Evolutionary conservation across 2,113 vertebrate species (phyloP), one percentile per base, ranked within the genome.

Genomic region (Etheostoma cragini): DNA sequence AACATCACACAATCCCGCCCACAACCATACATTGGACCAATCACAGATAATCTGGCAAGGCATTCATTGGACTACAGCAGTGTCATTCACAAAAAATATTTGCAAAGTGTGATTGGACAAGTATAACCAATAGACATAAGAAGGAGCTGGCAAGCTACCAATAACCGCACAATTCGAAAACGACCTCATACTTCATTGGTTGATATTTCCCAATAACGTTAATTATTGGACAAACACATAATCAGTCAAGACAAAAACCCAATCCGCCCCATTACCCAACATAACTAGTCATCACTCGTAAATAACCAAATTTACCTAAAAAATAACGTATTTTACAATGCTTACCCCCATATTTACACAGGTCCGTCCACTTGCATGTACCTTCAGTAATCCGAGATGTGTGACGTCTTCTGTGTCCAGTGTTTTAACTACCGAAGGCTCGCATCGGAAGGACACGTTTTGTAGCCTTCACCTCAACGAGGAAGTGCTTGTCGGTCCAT

Each of bases 1-100:
- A 95, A 93, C 90, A 93, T 87, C 67, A 69, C 63, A 0, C 69
- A 0, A 21, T 21, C 81, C 90, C 82, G 87, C 95, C 92, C 88
- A 89, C 54, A 71, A 62, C 45, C 0, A 11, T 4, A 16, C 16
- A 52, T 21, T 7, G 16, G 45, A 35, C 94, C 85, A 94, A 93
- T 93, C 80, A 72, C 42, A 24, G 35, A 10, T 2, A 56, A 3
- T 13, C 26, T 2, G 0, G 13, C 8, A 50, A 30, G 16, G 5
- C 16, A 19, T 19, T 77, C 7, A 94, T 93, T 93, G 88, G 90
- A 58, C 69, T 0, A 33, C 17, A 50, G 13, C 19, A 3, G 5
- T 75, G 87, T 47, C 94, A 81, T 1, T 94, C 84, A 83, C 7
- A 0, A 1, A 0, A 22, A 30, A 19, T 0, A 47, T 1, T 11